Base-by-base conservation (phyloP, 2,113 vertebrate species). In the Boleophthalmus pectinirostris region DNA sequence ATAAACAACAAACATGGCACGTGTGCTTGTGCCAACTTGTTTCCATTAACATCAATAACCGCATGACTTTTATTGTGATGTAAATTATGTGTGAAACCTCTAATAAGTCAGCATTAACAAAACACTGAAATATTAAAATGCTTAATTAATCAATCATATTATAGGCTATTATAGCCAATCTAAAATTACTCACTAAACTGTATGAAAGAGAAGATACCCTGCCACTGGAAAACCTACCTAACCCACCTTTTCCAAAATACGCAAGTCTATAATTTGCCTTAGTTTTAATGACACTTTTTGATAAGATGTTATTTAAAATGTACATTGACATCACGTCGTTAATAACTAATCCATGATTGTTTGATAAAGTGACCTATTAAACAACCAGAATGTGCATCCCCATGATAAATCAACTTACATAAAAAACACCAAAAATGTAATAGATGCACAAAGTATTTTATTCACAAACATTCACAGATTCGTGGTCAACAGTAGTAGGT, bases 401-500 rank as follows among this genome's bases (percentile, higher is more conserved):
- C 3, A 13, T n/a, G 10, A 24, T 21, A 3, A 75, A 58, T 54
- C 2, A 60, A 12, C 54, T 14, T 18, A 69, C 38, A 21, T 51
- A 81, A 35, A 47, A 18, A 20, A 60, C 23, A 66, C 13, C 1
- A 21, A 54, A 56, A 66, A 74, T 16, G 0, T 0, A 61, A 33
- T 61, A 56, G 29, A 46, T 66, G 82, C 77, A 75, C 56, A 84
- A 78, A 0, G 20, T 70, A 82, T 74, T 0, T 90, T 91, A 91
- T 90, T 91, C 77, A 85, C 70, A 88, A 74, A 89, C 84, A 81
- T 90, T 61, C 88, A 90, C 87, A 91, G 85, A 88, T 88, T 67
- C 24, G 85, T 80, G 87, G 87, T 90, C 88, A 84, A 88, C 78
- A 64, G 61, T 21, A 64, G 58, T 61, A 61, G 38, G 51, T 54